These are phyloP conservation scores for Metallyticus violacea DNA, from an alignment of 2,888 invertebrate species.

Conservation along the genomic window DNA sequence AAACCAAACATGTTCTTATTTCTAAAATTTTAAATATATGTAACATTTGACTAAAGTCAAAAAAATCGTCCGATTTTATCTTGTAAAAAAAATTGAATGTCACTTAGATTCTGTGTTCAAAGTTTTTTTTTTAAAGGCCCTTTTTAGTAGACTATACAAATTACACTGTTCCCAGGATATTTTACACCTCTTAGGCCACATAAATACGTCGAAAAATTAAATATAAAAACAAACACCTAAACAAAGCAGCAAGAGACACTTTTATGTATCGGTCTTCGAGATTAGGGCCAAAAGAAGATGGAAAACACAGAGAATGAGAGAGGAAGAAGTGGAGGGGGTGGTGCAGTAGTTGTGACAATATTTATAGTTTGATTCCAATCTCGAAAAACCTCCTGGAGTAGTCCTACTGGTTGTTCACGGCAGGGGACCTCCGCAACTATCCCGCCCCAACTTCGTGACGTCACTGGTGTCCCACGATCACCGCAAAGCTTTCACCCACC, in stretches of 20 bases:
- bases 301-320: not conserved
- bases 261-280: too few relatives aligned
- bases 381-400: not conserved
- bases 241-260: not conserved
- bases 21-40: too few relatives aligned
- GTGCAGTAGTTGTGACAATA: conserved; percentile 1
- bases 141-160: too few relatives aligned
- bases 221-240: not conserved
- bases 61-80: too few relatives aligned
- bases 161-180: not conserved
- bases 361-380: conserved; percentile 15
- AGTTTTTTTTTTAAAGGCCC: too few relatives aligned
- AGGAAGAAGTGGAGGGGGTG: not conserved
- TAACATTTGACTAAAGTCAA: too few relatives aligned
- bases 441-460: not conserved
- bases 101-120: too few relatives aligned
- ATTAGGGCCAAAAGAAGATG: not conserved
- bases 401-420: not conserved
- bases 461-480: not conserved
- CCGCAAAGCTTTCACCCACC: not conserved
- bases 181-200: not conserved
- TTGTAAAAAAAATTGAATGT: too few relatives aligned
- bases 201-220: not conserved
- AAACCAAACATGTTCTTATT: too few relatives aligned
- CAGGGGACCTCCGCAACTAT: not conserved